Conservation (phyloP, 2,797 vertebrate genomes). For the Rhabdomys pumilio region DNA sequence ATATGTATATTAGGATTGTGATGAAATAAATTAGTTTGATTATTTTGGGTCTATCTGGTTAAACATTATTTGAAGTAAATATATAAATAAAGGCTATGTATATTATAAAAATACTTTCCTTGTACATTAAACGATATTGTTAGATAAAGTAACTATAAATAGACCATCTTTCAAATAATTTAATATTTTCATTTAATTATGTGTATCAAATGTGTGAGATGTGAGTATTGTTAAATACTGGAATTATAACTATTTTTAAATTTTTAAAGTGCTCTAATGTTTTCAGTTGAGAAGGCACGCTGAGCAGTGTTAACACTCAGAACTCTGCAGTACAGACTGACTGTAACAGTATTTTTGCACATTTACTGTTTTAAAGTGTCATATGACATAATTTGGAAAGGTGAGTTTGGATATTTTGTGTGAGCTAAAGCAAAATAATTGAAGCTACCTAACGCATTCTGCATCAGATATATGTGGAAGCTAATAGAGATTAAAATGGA, state of each 20-base stretch:
- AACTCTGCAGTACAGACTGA: not conserved
- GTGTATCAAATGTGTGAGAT: not conserved
- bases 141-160: not conserved
- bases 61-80: not conserved
- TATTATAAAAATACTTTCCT: not conserved
- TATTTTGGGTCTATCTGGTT: not conserved
- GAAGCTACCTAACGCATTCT: not conserved
- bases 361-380: not conserved
- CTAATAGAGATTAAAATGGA: not conserved
- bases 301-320: not conserved
- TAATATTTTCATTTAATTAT: not conserved
- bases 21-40: conserved; percentile 54
- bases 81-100: not conserved
- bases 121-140: not conserved
- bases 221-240: not conserved
- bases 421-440: not conserved
- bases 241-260: not conserved
- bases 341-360: not conserved
- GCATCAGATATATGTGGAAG: not conserved
- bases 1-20: not conserved
- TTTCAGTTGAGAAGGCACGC: not conserved
- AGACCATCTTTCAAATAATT: not conserved
- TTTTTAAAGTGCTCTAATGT: not conserved
- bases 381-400: not conserved
- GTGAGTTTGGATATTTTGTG: not conserved